Evolutionary conservation across 2,888 invertebrate species (phyloP).

Genomic region (Tenthredo mesomela): DNA sequence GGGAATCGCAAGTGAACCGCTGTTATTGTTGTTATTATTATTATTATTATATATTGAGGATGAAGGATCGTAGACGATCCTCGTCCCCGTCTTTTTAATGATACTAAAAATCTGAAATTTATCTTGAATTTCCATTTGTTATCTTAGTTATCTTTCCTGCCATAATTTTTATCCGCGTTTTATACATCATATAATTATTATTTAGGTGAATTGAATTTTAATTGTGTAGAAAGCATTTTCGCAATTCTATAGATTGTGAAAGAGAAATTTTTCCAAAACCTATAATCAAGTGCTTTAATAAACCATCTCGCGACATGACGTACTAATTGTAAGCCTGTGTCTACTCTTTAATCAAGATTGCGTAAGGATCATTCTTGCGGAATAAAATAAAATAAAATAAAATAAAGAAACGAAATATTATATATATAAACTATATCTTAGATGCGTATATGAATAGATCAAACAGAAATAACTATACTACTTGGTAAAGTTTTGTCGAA

Average conservation of each 20-base stretch:
- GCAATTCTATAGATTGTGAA: background rate
- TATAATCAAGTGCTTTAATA: constrained; percentile 1
- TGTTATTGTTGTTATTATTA: background rate
- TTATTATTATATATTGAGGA: background rate
- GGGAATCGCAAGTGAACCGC: background rate
- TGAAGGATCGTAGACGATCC: too few relatives aligned
- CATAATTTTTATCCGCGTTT: background rate
- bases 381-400: background rate
- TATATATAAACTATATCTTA: too few relatives aligned
- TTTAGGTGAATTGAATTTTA: too few relatives aligned
- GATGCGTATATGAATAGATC: too few relatives aligned
- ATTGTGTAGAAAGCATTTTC: too few relatives aligned
- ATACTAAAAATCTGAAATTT: background rate
- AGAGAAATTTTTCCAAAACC: background rate
- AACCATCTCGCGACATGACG: background rate
- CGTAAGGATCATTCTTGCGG: background rate
- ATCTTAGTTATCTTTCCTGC: background rate
- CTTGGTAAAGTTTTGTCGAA: background rate
- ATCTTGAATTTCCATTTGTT: background rate
- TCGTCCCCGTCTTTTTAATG: too few relatives aligned
- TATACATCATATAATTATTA: background rate
- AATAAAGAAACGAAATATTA: too few relatives aligned
- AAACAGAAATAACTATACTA: background rate
- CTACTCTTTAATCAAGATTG: background rate
- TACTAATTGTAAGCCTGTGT: background rate